Evolutionary conservation across 2,888 invertebrate genomes (phyloP).

Genomic region (Tethea ocularis): DNA sequence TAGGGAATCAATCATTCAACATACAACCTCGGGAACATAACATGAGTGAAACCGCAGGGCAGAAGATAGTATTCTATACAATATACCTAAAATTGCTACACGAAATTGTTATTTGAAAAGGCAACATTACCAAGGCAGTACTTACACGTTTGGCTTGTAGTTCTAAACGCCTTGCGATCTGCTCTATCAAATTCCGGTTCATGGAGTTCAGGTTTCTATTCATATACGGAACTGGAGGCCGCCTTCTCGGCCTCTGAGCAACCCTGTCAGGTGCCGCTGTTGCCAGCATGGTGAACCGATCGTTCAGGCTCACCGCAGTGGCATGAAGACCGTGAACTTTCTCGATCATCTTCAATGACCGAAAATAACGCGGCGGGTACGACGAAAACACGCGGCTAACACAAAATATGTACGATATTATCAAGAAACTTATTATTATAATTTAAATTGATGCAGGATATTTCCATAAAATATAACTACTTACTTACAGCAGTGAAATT

Average conservation of each 20-base stretch:
- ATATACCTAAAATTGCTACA: too few species aligned
- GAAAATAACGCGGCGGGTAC: slow-evolving; percentile 11
- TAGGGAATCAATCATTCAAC: too few species aligned
- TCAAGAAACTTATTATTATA: background rate
- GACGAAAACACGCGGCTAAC: slow-evolving; percentile 8
- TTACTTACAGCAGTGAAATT: slow-evolving; percentile 22
- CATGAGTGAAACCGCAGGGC: too few species aligned
- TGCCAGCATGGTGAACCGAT: slow-evolving; percentile 62
- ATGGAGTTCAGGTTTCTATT: slow-evolving; percentile 38
- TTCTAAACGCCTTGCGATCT: slow-evolving; percentile 58
- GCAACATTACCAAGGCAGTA: slow-evolving; percentile 3
- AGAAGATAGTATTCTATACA: too few species aligned
- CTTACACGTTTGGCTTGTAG: slow-evolving; percentile 56
- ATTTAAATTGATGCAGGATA: background rate
- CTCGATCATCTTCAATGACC: slow-evolving; percentile 54
- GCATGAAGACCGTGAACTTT: slow-evolving; percentile 72
- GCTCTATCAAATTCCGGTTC: slow-evolving; percentile 48
- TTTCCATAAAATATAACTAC: background rate
- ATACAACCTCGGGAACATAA: too few species aligned
- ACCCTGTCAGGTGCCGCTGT: slow-evolving; percentile 31
- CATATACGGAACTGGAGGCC: slow-evolving; percentile 33
- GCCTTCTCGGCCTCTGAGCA: slow-evolving; percentile 30
- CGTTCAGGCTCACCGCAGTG: slow-evolving; percentile 66
- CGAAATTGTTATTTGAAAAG: background rate
- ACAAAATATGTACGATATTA: background rate